phyloP scores from a whole-genome alignment of 2,113 vertebrate genomes.

The Lepisosteus oculatus region DNA sequence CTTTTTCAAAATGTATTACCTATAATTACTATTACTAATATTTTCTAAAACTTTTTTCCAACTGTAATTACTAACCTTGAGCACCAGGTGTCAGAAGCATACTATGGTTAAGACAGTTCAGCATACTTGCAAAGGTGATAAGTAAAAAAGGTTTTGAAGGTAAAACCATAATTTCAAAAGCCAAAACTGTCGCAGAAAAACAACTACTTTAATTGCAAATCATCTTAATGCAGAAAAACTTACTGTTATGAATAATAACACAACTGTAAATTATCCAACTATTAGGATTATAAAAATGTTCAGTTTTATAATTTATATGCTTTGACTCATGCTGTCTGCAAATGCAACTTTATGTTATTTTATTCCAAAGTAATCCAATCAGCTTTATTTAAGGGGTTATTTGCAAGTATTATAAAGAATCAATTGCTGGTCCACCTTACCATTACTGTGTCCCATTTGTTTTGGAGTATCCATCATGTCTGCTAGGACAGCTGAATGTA shows the following conservation, averaged over 20 bases:
- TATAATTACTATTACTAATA: too few relatives aligned
- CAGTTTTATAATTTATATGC: not conserved
- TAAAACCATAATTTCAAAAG: not conserved
- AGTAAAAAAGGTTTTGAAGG: not conserved
- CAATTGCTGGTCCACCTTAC: not conserved
- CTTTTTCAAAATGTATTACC: too few relatives aligned
- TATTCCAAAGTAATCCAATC: not conserved
- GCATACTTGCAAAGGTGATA: not conserved
- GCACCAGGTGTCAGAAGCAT: not conserved
- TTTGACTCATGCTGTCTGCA: not conserved
- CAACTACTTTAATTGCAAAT: not conserved
- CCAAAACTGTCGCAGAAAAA: not conserved
- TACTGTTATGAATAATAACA: not conserved
- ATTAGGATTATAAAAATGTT: not conserved
- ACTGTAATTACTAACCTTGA: not conserved
- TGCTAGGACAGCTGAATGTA: slow-evolving; percentile 42
- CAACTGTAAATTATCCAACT: not conserved
- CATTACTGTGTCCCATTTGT: not conserved
- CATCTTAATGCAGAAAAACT: not conserved
- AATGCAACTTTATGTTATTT: not conserved
- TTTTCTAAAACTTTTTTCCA: not conserved
- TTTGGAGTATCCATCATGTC: slow-evolving; percentile 21
- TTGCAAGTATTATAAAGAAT: not conserved
- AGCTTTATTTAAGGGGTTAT: not conserved
- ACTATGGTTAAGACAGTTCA: not conserved